phyloP scores from a whole-genome alignment of 2,113 vertebrate species.

The Electrona antarctica region DNA sequence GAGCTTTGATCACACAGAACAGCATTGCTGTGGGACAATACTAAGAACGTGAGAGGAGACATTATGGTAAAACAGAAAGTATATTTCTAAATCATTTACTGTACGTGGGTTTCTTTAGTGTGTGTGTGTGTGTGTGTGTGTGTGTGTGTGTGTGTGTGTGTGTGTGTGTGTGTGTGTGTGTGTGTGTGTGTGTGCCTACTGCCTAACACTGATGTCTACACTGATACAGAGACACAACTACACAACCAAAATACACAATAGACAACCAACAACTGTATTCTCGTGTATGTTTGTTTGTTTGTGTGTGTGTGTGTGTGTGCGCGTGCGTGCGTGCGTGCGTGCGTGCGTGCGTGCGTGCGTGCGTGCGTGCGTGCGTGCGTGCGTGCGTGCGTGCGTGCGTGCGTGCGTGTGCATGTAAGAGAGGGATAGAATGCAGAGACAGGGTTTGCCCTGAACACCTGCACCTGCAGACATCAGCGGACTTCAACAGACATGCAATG shows the following conservation, averaged over 20 bases:
- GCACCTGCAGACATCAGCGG: too few relatives aligned
- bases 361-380: neutral
- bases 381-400: neutral
- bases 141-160: neutral
- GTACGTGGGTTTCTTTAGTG: neutral
- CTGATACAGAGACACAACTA: too few relatives aligned
- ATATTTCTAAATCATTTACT: neutral
- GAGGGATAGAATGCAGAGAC: neutral
- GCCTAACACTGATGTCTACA: too few relatives aligned
- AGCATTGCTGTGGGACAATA: neutral
- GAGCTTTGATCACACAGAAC: neutral
- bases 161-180: neutral
- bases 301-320: neutral
- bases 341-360: too few relatives aligned
- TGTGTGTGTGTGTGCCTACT: neutral
- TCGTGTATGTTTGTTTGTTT: too few relatives aligned
- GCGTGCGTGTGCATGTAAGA: neutral
- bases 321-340: too few relatives aligned
- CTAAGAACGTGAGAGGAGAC: neutral
- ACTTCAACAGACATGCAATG: neutral
- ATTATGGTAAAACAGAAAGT: neutral
- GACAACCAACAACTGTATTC: too few relatives aligned
- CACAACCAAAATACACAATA: too few relatives aligned
- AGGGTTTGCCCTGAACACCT: neutral
- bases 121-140: neutral